Evolutionary conservation across 2,113 vertebrate species (phyloP), one percentile per base, ranked within the genome.

Genomic region (Paramisgurnus dabryanus): DNA sequence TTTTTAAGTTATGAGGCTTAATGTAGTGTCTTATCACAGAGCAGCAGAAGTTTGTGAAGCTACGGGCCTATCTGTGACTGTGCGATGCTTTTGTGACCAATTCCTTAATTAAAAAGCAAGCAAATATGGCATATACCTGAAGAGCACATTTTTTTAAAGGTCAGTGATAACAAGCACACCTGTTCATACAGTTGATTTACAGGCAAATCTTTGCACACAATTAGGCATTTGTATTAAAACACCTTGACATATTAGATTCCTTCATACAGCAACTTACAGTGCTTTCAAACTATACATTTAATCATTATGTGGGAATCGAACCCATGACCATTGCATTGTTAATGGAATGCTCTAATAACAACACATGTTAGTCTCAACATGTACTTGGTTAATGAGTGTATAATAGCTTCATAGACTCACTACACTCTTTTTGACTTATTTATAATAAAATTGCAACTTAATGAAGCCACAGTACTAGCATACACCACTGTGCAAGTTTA

Each of bases 21-120:
- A 67, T 79, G 63, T 63, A 55, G 68, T 61, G 34, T 65, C 79
- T 86, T 86, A 81, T 86, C 82, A 67, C 50, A 73, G 45, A 17
- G 63, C 22, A 17, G 50, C 82, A 86, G 82, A 80, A 71, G 53
- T 80, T 73, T 61, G 76, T 43, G 10, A 17, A 5, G 68, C 45
- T 78, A 17, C 7, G 40, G 34, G 63, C 63, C 75, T 22, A 47
- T 73, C 47, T 76, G 67, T 61, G 58, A n/a, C 27, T 79, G 55
- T 68, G 67, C 39, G 39, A 15, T 45, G 64, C 34, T 7, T 73
- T 58, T 81, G 70, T 67, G 66, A 83, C 77, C 55, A 69, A 69
- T 69, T 61, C 50, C 34, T 74, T 55, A 72, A 39, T 71, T 76
- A n/a, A 43, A 57, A 73, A 27, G 71, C 18, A 66, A 79, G 41